Conservation (phyloP, 2,797 vertebrate genomes). For the Syndactyla subalaris region DNA sequence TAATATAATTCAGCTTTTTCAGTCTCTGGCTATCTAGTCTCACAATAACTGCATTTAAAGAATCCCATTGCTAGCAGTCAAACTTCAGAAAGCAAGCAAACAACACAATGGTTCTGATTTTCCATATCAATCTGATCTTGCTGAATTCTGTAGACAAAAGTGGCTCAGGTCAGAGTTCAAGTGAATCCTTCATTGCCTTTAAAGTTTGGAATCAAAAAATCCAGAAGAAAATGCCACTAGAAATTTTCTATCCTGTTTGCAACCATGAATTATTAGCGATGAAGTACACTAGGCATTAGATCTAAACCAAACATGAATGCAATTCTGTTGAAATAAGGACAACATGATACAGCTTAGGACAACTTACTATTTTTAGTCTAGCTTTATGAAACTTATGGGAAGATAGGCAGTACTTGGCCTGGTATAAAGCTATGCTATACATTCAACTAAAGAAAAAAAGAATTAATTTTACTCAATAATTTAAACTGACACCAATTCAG, state of each 20-base stretch:
- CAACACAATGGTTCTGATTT: background rate
- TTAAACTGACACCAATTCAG: background rate
- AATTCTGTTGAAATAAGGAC: background rate
- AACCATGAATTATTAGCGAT: background rate
- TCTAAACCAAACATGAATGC: background rate
- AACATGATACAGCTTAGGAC: background rate
- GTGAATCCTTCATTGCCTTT: background rate
- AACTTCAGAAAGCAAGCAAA: background rate
- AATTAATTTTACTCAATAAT: background rate
- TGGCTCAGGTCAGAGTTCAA: background rate
- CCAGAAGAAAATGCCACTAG: background rate
- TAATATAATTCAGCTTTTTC: background rate
- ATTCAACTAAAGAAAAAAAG: background rate
- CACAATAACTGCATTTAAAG: background rate
- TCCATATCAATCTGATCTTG: background rate
- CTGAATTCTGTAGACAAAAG: background rate
- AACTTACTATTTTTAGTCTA: background rate
- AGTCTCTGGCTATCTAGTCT: background rate
- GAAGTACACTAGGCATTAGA: background rate
- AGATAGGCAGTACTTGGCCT: background rate
- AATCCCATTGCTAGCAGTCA: background rate
- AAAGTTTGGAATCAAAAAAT: background rate
- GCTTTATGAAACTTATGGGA: background rate
- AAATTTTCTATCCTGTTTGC: background rate
- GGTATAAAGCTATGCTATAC: background rate